phyloP scores from a whole-genome alignment of 2,797 vertebrate species.

The Smutsia temminckii region DNA sequence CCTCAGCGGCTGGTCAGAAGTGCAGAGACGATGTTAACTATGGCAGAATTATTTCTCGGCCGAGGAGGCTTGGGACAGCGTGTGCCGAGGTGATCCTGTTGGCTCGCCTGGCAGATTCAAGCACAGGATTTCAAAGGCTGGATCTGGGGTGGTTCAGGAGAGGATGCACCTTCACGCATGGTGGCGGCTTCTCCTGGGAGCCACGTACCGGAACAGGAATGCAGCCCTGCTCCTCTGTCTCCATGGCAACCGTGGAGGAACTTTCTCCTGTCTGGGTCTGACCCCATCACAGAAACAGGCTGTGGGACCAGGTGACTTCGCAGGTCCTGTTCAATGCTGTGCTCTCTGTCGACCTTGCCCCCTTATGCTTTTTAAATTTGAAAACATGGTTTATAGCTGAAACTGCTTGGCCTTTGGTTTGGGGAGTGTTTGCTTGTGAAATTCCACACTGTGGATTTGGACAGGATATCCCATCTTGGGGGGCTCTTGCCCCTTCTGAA shows the following conservation, averaged over 20 bases:
- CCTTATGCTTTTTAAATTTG: no score
- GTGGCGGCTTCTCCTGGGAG: neutral
- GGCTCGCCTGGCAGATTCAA: neutral
- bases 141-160: neutral
- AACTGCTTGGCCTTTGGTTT: neutral
- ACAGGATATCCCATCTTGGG: neutral
- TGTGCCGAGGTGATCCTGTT: neutral
- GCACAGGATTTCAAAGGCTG: neutral
- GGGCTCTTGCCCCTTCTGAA: neutral
- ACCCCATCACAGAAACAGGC: neutral
- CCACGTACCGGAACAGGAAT: accelerated
- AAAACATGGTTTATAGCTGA: neutral
- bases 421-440: neutral
- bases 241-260: neutral
- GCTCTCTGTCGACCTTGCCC: accelerated
- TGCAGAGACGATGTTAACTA: accelerated
- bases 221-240: neutral
- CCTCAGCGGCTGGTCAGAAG: accelerated
- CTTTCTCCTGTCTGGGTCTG: neutral
- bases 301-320: neutral
- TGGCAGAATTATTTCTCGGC: neutral
- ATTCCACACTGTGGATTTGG: no score
- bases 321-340: neutral
- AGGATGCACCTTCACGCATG: accelerated
- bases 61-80: neutral